phyloP scores from a whole-genome alignment of 2,113 vertebrate genomes.

The Nibea coibor region DNA sequence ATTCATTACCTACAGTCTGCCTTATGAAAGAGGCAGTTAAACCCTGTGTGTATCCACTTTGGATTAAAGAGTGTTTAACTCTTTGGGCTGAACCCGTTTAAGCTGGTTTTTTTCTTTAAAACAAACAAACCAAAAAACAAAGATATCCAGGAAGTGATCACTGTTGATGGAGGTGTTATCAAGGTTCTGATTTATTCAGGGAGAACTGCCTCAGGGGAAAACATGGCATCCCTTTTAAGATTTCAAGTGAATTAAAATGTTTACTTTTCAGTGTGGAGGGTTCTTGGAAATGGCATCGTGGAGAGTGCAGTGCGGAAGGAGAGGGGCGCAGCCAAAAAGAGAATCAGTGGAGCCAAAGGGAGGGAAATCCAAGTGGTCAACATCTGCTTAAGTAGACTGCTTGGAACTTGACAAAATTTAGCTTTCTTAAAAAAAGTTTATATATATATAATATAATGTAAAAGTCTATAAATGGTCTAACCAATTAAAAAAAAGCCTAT shows the following conservation, averaged over 20 bases:
- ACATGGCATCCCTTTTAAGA: background rate
- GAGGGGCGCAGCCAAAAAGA: conserved; percentile 44
- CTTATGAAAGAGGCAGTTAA: background rate
- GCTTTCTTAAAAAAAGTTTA: background rate
- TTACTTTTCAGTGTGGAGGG: conserved; percentile 18
- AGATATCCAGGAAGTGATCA: background rate
- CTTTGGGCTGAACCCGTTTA: background rate
- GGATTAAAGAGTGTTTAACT: conserved; percentile 16
- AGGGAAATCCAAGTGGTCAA: conserved; percentile 58
- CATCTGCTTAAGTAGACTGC: conserved; percentile 44
- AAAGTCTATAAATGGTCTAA: background rate
- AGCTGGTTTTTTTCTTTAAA: background rate
- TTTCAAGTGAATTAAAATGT: conserved; percentile 1
- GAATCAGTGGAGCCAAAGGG: conserved; percentile 37
- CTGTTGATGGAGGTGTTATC: background rate
- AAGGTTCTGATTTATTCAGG: background rate
- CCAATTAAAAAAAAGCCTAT: conserved; percentile 10
- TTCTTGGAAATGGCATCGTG: conserved; percentile 20
- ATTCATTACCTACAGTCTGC: background rate
- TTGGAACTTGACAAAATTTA: conserved; percentile 43
- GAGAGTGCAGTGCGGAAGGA: conserved; percentile 39
- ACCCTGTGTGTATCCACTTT: conserved; percentile 1
- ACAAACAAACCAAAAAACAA: background rate
- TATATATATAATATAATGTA: too few relatives aligned
- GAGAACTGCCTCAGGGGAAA: background rate